phyloP scores from a whole-genome alignment of 2,888 invertebrate genomes.

The Lycaena phlaeas region DNA sequence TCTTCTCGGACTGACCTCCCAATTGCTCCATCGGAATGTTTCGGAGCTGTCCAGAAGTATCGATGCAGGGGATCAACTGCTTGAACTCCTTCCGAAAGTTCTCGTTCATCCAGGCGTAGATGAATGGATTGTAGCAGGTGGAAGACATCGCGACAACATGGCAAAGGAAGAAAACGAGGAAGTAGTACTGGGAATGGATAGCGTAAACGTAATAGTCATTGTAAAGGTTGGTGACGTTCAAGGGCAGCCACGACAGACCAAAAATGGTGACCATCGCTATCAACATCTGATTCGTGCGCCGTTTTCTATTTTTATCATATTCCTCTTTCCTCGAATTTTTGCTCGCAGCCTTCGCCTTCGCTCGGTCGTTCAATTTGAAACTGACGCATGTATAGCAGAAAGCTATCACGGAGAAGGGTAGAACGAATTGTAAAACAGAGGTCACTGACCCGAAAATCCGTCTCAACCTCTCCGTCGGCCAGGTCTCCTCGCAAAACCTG shows the following conservation, averaged over 20 bases:
- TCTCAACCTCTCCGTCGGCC: conserved; percentile 89
- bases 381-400: conserved; percentile 96
- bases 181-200: conserved; percentile 86
- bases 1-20: conserved; percentile 76
- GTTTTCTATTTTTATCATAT: conserved; percentile 89
- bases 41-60: conserved; percentile 54
- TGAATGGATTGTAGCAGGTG: conserved; percentile 96
- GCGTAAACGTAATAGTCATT: conserved; percentile 85
- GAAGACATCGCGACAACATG: conserved; percentile 96
- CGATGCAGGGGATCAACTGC: conserved; percentile 79
- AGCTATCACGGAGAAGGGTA: conserved; percentile 95
- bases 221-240: conserved; percentile 91
- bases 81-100: conserved; percentile 95
- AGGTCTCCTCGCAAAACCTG: conserved; percentile 87
- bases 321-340: conserved; percentile 91
- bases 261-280: conserved; percentile 98
- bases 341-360: conserved; percentile 86
- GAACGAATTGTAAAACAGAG: conserved; percentile 90
- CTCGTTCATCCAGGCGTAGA: conserved; percentile 98
- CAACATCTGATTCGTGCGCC: conserved; percentile 95
- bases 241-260: conserved; percentile 94
- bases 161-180: conserved; percentile 89
- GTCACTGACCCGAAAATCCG: conserved; percentile 89
- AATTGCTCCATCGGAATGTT: conserved; percentile 66
- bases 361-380: conserved; percentile 86